These are phyloP conservation scores for Sinella curviseta DNA, from an alignment of 1,140 invertebrate species.

Conservation along the genomic window DNA sequence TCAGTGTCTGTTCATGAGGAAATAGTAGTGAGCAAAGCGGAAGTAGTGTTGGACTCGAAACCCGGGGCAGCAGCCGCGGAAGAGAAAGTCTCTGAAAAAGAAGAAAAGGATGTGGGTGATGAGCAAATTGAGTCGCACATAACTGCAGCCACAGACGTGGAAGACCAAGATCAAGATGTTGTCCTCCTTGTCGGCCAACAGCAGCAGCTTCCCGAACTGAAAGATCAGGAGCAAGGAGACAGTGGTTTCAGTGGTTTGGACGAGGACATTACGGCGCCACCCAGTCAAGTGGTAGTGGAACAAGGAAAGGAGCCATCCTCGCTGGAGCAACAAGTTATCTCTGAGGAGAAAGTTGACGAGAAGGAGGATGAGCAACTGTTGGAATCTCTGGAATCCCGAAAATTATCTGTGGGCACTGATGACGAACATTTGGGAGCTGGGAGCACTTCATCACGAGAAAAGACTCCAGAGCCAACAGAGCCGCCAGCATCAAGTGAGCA, in stretches of 20 bases:
- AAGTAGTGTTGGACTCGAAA: too few relatives aligned
- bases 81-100: too few relatives aligned
- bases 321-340: neutral
- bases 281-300: neutral
- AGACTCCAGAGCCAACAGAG: neutral
- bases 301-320: neutral
- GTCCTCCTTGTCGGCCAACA: neutral
- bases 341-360: neutral
- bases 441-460: neutral
- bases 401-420: neutral
- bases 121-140: neutral
- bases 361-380: neutral
- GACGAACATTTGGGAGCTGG: neutral
- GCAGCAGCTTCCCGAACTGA: neutral
- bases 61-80: too few relatives aligned
- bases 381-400: neutral
- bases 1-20: neutral
- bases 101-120: neutral
- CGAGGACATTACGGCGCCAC: neutral
- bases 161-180: constrained; percentile 3
- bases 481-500: too few relatives aligned
- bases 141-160: neutral
- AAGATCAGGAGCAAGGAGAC: constrained; percentile 19
- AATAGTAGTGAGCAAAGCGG: neutral
- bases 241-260: constrained; percentile 9